phyloP scores from a whole-genome alignment of 2,797 vertebrate genomes.

The Hoplostethus mediterraneus region DNA sequence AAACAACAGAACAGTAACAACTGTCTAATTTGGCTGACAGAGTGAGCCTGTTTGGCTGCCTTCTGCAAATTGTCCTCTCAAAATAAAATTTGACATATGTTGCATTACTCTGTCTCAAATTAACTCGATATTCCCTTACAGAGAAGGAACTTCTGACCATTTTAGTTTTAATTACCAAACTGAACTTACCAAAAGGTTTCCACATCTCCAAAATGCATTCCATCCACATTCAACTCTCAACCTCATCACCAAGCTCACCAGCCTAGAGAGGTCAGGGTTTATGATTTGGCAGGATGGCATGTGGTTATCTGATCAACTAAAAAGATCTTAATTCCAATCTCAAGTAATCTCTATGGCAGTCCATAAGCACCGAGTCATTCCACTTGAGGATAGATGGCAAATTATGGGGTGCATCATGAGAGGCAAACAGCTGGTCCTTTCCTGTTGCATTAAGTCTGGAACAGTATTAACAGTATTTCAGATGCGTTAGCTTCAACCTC shows the following conservation, averaged over 20 bases:
- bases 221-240: conserved; percentile 30
- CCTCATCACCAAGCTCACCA: conserved; percentile 8
- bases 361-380: conserved; percentile 64
- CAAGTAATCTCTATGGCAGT: conserved; percentile 35
- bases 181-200: conserved; percentile 41
- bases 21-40: conserved; percentile 5
- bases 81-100: conserved; percentile 17
- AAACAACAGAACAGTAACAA: conserved; percentile 16
- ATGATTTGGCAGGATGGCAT: conserved; percentile 16
- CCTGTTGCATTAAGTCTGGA: conserved; percentile 11
- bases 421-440: conserved; percentile 35
- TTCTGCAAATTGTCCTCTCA: conserved; percentile 17
- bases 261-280: conserved; percentile 19
- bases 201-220: conserved; percentile 25
- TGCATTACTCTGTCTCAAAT: conserved; percentile 17
- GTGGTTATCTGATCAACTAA: conserved; percentile 58
- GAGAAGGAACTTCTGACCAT: conserved; percentile 1
- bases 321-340: conserved; percentile 57
- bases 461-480: conserved; percentile 31
- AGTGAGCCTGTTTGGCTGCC: conserved; percentile 15
- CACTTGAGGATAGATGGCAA: conserved; percentile 50
- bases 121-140: conserved; percentile 42
- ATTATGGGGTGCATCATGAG: conserved; percentile 46
- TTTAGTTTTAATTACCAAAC: conserved; percentile 36
- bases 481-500: conserved; percentile 12